These are phyloP conservation scores for Meles meles DNA, from an alignment of 2,113 vertebrate genomes.

Conservation along the genomic window DNA sequence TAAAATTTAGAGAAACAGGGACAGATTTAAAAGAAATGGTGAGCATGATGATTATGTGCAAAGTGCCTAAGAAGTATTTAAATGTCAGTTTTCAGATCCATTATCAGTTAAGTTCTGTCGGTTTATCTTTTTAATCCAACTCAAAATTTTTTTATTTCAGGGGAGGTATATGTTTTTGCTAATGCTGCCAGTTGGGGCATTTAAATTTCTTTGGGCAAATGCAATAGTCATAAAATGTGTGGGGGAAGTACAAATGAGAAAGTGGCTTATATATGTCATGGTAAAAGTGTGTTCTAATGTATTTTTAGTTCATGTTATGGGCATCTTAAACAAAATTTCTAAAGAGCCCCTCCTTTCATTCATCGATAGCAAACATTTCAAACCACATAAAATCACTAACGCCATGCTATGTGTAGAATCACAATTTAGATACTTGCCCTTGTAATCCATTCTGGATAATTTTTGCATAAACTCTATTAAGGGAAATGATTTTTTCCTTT, in stretches of 20 bases:
- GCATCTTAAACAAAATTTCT: not conserved
- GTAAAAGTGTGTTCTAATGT: slow-evolving; percentile 3
- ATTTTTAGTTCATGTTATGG: not conserved
- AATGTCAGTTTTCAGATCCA: no score
- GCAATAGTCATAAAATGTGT: not conserved
- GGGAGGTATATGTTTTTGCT: not conserved
- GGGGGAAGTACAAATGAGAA: not conserved
- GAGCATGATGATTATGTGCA: not conserved
- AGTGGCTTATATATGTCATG: not conserved
- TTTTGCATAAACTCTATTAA: slow-evolving; percentile 28
- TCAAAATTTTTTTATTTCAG: not conserved
- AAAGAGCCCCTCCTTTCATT: not conserved
- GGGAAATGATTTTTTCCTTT: not conserved
- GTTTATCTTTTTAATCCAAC: not conserved
- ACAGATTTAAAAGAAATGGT: not conserved
- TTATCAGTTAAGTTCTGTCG: not conserved
- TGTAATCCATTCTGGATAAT: slow-evolving; percentile 3
- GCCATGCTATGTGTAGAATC: not conserved
- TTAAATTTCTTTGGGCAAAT: not conserved
- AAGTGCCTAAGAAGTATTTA: not conserved
- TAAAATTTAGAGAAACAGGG: not conserved
- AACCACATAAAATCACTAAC: not conserved
- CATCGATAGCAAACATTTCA: not conserved
- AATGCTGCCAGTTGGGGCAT: not conserved
- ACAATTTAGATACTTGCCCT: not conserved